A percentile compares a stretch with the other conserved stretches of the same genome.
Conservation (phyloP, 2,888 invertebrate genomes). For the Callyntrura guangdongensis region DNA sequence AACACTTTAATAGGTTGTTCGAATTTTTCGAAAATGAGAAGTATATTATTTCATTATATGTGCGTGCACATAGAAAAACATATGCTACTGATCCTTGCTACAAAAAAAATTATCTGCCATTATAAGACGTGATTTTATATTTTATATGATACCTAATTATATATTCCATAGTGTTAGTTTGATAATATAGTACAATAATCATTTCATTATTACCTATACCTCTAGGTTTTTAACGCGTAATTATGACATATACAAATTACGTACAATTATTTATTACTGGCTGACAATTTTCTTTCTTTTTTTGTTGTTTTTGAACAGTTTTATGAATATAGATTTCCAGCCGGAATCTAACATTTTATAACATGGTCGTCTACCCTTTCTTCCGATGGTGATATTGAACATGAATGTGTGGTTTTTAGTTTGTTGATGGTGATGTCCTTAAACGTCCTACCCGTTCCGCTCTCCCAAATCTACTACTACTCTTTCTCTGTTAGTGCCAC, state of each 20-base stretch:
- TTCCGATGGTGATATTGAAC: conserved; percentile 28
- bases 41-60: neutral
- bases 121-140: neutral
- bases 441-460: conserved; percentile 23
- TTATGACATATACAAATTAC: conserved; percentile 5
- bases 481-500: conserved; percentile 33
- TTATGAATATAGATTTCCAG: conserved; percentile 58
- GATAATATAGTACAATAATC: conserved; percentile 12
- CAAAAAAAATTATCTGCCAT: neutral
- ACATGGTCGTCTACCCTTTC: conserved; percentile 36
- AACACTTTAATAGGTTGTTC: too few species aligned
- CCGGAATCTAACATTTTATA: conserved; percentile 42
- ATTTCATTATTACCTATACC: conserved; percentile 5
- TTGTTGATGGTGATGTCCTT: conserved; percentile 53
- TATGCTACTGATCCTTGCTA: neutral
- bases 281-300: conserved; percentile 52
- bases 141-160: conserved; percentile 20
- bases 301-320: conserved; percentile 57
- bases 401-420: conserved; percentile 50
- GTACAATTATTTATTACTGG: neutral
- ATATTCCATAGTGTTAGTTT: neutral
- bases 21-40: neutral
- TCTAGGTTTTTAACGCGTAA: conserved; percentile 23
- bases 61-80: neutral
- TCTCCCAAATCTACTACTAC: too few species aligned